Percentiles rank a stretch among this genome's conserved stretches.
These are phyloP conservation scores for Tetranychus piercei DNA, from an alignment of 2,888 invertebrate species.

Conservation along the genomic window DNA sequence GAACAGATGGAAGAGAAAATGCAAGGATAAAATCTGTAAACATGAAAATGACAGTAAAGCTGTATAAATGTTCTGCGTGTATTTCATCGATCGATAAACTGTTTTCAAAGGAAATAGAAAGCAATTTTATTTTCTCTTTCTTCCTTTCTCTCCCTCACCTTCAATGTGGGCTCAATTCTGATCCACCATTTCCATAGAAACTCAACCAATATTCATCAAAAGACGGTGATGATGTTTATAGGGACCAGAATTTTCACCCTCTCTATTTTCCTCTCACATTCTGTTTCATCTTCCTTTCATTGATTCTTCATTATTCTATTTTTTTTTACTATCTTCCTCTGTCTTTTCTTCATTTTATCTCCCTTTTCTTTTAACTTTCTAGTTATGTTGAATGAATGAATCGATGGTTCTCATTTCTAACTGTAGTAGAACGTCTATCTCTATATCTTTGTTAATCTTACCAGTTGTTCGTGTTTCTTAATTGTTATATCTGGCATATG, in stretches of 20 bases:
- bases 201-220: too few species aligned
- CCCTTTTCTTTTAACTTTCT: too few species aligned
- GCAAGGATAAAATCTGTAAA: background rate
- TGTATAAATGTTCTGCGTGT: background rate
- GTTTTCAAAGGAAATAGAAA: background rate
- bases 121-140: background rate
- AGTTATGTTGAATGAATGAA: too few species aligned
- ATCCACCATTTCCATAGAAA: too few species aligned
- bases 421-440: background rate
- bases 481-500: conserved; percentile 7
- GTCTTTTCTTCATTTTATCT: too few species aligned
- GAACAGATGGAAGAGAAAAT: background rate
- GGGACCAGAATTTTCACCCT: background rate
- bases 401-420: too few species aligned
- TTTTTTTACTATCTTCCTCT: background rate
- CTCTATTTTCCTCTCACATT: background rate
- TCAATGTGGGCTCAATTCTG: background rate
- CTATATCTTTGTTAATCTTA: background rate
- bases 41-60: background rate
- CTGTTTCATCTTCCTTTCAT: background rate
- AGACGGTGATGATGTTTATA: too few species aligned
- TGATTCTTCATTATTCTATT: background rate
- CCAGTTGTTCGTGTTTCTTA: background rate
- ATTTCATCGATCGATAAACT: background rate
- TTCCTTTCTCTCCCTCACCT: background rate